Evolutionary conservation across 2,113 vertebrate genomes (phyloP), one percentile per base, ranked within the genome.

Genomic region (Ptilonorhynchus violaceus): DNA sequence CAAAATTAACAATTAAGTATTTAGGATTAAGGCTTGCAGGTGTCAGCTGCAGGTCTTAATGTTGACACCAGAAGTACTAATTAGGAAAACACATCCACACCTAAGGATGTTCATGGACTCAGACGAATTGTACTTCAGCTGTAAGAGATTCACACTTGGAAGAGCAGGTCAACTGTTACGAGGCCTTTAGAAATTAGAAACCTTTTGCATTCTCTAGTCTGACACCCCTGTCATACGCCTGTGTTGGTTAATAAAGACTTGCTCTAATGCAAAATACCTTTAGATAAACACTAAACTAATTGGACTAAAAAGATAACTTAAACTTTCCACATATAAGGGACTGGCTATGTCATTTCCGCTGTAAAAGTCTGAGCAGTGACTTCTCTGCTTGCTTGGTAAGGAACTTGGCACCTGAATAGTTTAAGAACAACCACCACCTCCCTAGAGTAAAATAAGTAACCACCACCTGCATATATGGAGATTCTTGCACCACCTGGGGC

Each of bases 381-480:
- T 88, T 44, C 41, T 69, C 16, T 4, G 25, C n/a, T 68, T 68
- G 27, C 31, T 58, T 44, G 7, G 39, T 18, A 59, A 81, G 30
- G 16, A 59, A 79, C 10, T 11, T 52, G 39, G 17, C 44, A 30
- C 13, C 28, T 30, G 13, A 2, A 17, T 18, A 55, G 23, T 39
- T 62, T 81, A 63, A 42, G 53, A 93, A 50, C 17, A 58, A 67
- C 23, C 27, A 78, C 11, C 20, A 35, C 15, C 35, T 35, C 23
- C 30, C 27, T 44, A 19, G 14, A 75, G 35, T 33, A 75, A 82
- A 75, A 75, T 15, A 66, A 42, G 21, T 21, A 81, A 81, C 47
- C 3, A 39, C 22, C 66, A 28, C 13, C 9, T 47, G 8, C 1
- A 0, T 27, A 13, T 24, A 33, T 10, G n/a, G 25, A 10, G 30